Percentiles rank a stretch among this genome's conserved stretches.
phyloP scores from a whole-genome alignment of 2,113 vertebrate species.

The Benitochromis conjunctus region DNA sequence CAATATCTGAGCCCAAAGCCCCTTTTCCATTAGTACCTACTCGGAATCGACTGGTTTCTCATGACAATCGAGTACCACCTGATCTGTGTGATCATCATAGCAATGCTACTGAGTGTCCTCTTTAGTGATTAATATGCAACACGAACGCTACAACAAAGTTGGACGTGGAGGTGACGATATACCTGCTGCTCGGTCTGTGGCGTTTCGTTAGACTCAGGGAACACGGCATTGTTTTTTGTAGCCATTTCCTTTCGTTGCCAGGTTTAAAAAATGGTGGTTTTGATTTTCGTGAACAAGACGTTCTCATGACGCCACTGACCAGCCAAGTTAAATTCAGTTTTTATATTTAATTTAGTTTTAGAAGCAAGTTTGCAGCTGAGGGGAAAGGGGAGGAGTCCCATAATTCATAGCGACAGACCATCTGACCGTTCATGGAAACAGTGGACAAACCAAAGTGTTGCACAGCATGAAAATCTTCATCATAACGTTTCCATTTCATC shows the following conservation, averaged over 20 bases:
- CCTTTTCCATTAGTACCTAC: not conserved
- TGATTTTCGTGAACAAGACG: not conserved
- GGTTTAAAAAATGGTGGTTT: not conserved
- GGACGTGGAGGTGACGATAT: not conserved
- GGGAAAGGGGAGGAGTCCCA: not conserved
- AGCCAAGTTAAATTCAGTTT: not conserved
- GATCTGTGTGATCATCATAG: not conserved
- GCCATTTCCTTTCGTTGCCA: not conserved
- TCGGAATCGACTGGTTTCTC: not conserved
- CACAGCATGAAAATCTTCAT: not conserved
- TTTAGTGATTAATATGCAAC: not conserved
- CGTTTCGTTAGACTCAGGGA: not conserved
- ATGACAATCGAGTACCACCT: not conserved
- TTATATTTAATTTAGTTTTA: too few species aligned
- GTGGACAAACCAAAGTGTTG: not conserved
- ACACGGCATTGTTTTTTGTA: not conserved
- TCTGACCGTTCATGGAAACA: not conserved
- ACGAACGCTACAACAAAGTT: not conserved
- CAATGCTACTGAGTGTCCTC: not conserved
- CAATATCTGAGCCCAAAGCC: not conserved
- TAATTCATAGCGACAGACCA: not conserved
- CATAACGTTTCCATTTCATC: not conserved
- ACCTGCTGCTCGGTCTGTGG: not conserved
- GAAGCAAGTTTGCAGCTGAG: not conserved
- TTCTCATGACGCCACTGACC: not conserved